Evolutionary conservation across 2,797 vertebrate species (phyloP).

Genomic region (Setipinna tenuifilis): DNA sequence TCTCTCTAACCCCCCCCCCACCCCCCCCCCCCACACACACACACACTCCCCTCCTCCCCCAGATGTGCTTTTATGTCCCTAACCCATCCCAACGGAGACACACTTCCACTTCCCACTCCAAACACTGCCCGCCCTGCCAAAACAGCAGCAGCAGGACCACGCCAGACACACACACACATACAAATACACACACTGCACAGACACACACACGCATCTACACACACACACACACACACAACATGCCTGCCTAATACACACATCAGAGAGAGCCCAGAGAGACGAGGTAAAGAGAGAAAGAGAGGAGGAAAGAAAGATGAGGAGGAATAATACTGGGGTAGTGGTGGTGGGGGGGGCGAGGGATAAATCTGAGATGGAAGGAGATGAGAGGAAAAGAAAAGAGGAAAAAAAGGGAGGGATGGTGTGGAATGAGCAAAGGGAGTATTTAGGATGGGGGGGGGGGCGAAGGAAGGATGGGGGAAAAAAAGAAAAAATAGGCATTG

Average conservation of each 20-base stretch:
- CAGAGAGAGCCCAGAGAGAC: not conserved
- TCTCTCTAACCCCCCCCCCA: constrained; percentile 31
- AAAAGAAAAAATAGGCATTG: not conserved
- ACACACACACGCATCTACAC: not conserved
- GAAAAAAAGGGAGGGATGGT: not conserved
- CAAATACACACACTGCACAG: not conserved
- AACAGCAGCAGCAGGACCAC: not conserved
- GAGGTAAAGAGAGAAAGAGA: not conserved
- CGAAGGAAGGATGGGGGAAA: not conserved
- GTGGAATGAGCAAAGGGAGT: not conserved
- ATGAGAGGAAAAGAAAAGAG: not conserved
- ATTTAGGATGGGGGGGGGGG: not conserved
- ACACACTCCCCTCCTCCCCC: not conserved
- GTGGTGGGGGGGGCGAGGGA: too few species aligned
- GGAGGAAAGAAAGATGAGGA: not conserved
- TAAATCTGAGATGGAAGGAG: not conserved
- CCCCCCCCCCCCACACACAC: constrained; percentile 8
- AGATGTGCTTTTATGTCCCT: constrained; percentile 18
- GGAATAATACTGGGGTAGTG: too few species aligned
- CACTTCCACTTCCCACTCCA: not conserved
- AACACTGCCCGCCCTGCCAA: not conserved
- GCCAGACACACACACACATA: not conserved
- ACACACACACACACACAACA: not conserved
- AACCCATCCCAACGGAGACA: constrained; percentile 5
- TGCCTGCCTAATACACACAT: not conserved